Evolutionary conservation across 2,888 invertebrate genomes (phyloP).

Genomic region (Eristalis intricaria): DNA sequence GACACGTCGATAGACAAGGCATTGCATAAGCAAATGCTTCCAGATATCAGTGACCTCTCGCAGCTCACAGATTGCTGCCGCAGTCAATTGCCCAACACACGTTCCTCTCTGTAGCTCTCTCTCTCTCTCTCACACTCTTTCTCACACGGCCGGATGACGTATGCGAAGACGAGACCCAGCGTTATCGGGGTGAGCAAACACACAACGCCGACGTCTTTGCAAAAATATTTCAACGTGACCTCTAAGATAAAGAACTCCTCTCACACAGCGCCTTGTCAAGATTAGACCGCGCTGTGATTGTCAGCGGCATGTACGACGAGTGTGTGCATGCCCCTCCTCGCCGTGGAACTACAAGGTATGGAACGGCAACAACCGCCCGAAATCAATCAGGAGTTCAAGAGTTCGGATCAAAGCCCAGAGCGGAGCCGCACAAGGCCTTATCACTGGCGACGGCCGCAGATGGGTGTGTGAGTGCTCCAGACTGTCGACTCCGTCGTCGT

Average conservation of each 20-base stretch:
- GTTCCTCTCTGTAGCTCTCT: not conserved
- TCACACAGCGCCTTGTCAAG: slow-evolving; percentile 4
- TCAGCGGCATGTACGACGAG: not conserved
- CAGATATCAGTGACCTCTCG: not conserved
- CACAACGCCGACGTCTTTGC: not conserved
- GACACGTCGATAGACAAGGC: not conserved
- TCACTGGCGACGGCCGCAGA: slow-evolving; percentile 24
- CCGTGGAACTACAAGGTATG: not conserved
- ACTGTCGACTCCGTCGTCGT: not conserved
- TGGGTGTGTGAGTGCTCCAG: slow-evolving; percentile 16
- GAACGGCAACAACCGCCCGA: slow-evolving; percentile 9
- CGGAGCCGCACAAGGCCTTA: slow-evolving; percentile 56
- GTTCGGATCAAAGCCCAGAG: slow-evolving; percentile 59
- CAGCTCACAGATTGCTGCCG: not conserved
- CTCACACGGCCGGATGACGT: not conserved
- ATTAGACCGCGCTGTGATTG: slow-evolving; percentile 13
- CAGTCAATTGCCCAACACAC: not conserved
- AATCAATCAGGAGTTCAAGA: slow-evolving; percentile 67
- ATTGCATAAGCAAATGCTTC: not conserved
- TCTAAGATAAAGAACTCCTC: slow-evolving; percentile 39
- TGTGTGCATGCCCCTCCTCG: not conserved
- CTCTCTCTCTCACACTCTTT: not conserved
- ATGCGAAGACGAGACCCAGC: not conserved
- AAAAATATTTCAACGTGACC: slow-evolving; percentile 25
- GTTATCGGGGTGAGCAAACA: not conserved